Base-by-base conservation (phyloP, 2,797 vertebrate species). In the Odontamblyopus lacepedii region DNA sequence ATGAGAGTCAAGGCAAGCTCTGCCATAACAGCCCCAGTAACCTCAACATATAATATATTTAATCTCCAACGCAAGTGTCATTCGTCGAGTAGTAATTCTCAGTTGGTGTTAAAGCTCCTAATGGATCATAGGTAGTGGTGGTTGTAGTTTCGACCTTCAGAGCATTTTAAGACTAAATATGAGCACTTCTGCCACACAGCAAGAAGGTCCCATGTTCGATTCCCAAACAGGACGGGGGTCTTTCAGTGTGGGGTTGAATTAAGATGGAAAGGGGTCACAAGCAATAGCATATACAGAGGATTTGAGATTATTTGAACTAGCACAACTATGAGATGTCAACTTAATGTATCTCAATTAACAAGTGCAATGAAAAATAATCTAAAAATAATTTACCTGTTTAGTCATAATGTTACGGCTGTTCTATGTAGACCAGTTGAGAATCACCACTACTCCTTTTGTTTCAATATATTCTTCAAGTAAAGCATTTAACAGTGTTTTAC, bases 401-500 rank as follows among this genome's bases (percentile, higher is more conserved):
- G 27, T 30, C 13, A 16, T 60, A 30, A 30, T 60, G 59, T 60
- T 60, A 57, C 6, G 55, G 55, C 11, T 57, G 23, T 27, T 60
- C 15, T 29, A 5, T 48, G 23, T 8, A 16, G 6, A 48, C 38
- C 63, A 65, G 63, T 65, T 65, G 63, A 65, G 63, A 65, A 50
- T 26, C 63, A 48, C 41, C 38, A 48, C 23, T n/a, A 48, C 23
- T n/a, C 0, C 38, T 50, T 53, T 67, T 2, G 13, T 67, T 7
- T 30, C 27, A 32, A 30, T 2, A 23, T 66, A 53, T 79, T 79
- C 53, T 83, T 80, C 56, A 57, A 63, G 71, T 82, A 60, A 75
- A 82, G 82, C 69, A 8, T 80, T 61, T 44, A 79, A 78, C 68
- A 79, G 82, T 77, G 76, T 74, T 35, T 74, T 67, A 72, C 71